These are phyloP conservation scores for Rhabdomys pumilio DNA, from an alignment of 2,797 vertebrate species.

Conservation along the genomic window DNA sequence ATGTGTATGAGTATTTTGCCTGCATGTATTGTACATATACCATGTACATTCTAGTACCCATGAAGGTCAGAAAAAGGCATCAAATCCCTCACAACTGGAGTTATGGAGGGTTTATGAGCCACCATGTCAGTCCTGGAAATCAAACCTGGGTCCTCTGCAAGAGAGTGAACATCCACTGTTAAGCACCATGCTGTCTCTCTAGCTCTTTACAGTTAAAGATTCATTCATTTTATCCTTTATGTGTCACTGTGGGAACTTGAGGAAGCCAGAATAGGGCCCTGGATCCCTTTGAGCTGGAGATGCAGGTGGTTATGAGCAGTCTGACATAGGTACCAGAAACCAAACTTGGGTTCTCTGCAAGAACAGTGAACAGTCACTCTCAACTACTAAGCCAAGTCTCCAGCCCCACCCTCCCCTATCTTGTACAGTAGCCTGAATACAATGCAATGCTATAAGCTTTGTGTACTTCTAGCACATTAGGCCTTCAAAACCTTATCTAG, in stretches of 20 bases:
- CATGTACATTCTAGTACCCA: not conserved
- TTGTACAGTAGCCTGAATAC: not conserved
- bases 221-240: not conserved
- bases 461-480: not conserved
- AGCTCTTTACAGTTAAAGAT: not conserved
- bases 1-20: not conserved
- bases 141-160: not conserved
- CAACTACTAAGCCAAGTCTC: not conserved
- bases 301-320: not conserved
- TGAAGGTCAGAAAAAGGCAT: not conserved
- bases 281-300: too few species aligned
- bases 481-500: constrained; percentile 38
- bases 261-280: not conserved
- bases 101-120: not conserved
- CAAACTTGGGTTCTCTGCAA: not conserved
- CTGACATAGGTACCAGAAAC: not conserved
- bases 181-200: too few species aligned
- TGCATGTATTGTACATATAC: not conserved
- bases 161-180: not conserved
- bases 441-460: not conserved
- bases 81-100: not conserved
- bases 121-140: not conserved
- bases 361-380: not conserved
- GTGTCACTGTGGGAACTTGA: not conserved
- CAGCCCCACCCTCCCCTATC: too few species aligned